Conservation (phyloP, 1,140 invertebrate species). For the Cherax destructor region DNA sequence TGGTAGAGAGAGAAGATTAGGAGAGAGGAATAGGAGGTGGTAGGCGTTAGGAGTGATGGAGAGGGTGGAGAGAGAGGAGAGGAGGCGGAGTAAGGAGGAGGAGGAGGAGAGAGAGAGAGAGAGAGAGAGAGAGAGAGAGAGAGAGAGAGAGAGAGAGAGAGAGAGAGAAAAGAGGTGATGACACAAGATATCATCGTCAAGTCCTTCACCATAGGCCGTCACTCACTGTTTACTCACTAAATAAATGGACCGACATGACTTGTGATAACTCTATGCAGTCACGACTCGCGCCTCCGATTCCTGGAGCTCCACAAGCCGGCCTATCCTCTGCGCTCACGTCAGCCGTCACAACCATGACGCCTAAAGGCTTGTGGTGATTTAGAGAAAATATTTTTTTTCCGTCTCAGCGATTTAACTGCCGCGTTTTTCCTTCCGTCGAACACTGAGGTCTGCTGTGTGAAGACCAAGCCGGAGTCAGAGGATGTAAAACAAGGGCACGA, state of each 20-base stretch:
- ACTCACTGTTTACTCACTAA: conserved; percentile 39
- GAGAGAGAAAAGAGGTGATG: neutral
- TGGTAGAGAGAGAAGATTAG: too few species aligned
- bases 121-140: too few species aligned
- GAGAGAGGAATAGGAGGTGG: too few species aligned
- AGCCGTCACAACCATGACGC: too few species aligned
- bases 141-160: too few species aligned
- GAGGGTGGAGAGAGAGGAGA: too few species aligned
- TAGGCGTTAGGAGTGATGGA: too few species aligned
- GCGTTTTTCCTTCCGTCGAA: neutral
- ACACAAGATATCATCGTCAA: conserved; percentile 2
- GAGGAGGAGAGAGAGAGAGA: too few species aligned
- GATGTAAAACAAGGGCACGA: conserved; percentile 61
- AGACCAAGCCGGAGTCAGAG: conserved; percentile 44
- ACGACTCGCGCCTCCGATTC: conserved; percentile 40
- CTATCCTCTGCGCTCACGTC: neutral
- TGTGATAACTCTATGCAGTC: conserved; percentile 56
- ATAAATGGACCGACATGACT: conserved; percentile 51
- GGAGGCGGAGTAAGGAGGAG: too few species aligned
- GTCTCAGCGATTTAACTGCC: neutral
- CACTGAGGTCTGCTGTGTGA: neutral
- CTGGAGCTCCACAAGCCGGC: neutral
- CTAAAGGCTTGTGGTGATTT: neutral
- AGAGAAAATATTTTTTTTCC: neutral
- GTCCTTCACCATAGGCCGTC: conserved; percentile 21